A percentile compares a stretch with the other conserved stretches of the same genome.
phyloP scores from a whole-genome alignment of 2,113 vertebrate species.

The Zeus faber region DNA sequence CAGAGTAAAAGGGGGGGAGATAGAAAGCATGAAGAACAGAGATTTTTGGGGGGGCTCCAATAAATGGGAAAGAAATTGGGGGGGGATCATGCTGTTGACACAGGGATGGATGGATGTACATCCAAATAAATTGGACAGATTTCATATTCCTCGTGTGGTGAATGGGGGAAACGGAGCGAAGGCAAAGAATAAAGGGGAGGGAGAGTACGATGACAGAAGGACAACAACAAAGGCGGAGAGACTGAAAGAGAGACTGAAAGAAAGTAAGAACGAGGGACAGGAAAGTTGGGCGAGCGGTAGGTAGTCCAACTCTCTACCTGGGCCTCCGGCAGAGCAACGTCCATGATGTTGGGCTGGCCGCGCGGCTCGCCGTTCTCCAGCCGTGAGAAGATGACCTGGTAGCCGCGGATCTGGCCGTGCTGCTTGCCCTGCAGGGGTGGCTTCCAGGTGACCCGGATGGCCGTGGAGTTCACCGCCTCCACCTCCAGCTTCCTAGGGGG shows the following conservation, averaged over 20 bases:
- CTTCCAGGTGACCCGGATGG: constrained; percentile 93
- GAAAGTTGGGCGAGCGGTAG: constrained; percentile 9
- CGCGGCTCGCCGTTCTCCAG: constrained; percentile 91
- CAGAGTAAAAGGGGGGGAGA: constrained; percentile 3
- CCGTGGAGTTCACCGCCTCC: constrained; percentile 91
- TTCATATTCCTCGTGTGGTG: constrained; percentile 24
- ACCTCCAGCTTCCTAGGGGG: constrained; percentile 94
- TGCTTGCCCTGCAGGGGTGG: constrained; percentile 91
- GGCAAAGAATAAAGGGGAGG: constrained; percentile 13
- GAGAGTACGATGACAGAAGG: constrained; percentile 34
- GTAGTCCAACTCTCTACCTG: constrained; percentile 87
- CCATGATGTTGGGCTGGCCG: constrained; percentile 90
- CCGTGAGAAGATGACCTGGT: constrained; percentile 94
- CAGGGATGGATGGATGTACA: background rate
- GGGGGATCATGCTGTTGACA: background rate
- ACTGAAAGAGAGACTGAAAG: constrained; percentile 20
- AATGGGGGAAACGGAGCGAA: background rate
- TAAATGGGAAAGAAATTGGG: background rate
- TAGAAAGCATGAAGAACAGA: background rate
- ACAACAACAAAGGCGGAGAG: background rate
- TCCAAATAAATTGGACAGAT: constrained; percentile 22
- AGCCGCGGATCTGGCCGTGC: constrained; percentile 95
- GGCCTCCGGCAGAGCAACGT: constrained; percentile 91
- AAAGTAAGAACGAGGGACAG: constrained; percentile 17
- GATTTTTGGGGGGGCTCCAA: background rate